Base-by-base conservation (phyloP, 2,888 invertebrate genomes). In the Germaria angustata region DNA sequence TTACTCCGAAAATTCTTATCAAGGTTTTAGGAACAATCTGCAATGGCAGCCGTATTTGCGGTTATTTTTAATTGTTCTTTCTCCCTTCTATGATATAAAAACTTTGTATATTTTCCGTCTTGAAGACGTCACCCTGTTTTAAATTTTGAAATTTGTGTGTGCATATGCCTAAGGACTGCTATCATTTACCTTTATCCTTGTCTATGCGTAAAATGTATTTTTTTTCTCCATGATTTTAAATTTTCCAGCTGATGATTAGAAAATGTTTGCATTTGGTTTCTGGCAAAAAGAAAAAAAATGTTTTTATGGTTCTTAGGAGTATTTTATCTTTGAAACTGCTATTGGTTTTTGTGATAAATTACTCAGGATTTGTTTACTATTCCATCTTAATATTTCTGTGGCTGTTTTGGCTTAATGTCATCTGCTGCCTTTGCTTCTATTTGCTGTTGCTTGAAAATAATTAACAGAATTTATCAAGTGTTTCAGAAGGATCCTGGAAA, bases 301-400 rank as follows among this genome's bases (percentile, higher is more conserved):
- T 49, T 17, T 49, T 22, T 11, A 3, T 15, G 44, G n/a, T 39
- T 32, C 41, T 69, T 59, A n/a, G 3, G 24, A n/a, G n/a, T 51
- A n/a, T 51, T 57, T 55, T 24, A 9, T 39, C 20, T 69, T 44
- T 69, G 11, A 57, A 46, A n/a, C 15, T 41, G 51, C 39, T 53
- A 51, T 78, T 78, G 63, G 68, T 65, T 68, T 36, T 73, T 3
- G 78, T 78, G 78, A 81, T 81, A 69, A 78, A 81, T 78, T 65
- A 69, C 73, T 57, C 6, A 13, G 41, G 63, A 75, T 78, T 78
- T 78, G 49, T 81, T 78, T 78, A 44, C 22, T 39, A 46, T 76
- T 71, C 4, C 36, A 65, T 63, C 57, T 57, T 57, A 41, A 69
- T 53, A 51, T 59, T 57, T 71, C n/a, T 65, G 49, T 65, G 34